Evolutionary conservation across 2,888 invertebrate genomes (phyloP).

Genomic region (Eumerus sabulonum): DNA sequence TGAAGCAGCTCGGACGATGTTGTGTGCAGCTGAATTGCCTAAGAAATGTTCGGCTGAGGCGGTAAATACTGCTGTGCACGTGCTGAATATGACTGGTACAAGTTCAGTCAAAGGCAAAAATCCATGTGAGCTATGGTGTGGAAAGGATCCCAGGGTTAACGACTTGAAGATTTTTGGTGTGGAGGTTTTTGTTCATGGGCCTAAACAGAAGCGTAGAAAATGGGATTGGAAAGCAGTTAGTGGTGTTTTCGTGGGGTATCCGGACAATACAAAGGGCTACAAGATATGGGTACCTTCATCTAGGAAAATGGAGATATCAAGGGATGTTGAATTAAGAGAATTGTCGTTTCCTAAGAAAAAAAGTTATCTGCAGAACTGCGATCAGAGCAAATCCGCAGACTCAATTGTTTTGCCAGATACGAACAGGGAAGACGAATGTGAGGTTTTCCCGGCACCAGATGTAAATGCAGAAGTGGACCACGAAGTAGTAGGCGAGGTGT

Average conservation of each 20-base stretch:
- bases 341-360: not conserved
- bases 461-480: not conserved
- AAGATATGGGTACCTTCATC: constrained; percentile 8
- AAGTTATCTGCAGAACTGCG: not conserved
- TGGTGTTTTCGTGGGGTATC: constrained; percentile 18
- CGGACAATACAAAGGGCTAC: constrained; percentile 26
- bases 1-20: constrained; percentile 18
- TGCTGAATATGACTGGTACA: constrained; percentile 18
- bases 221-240: constrained; percentile 15
- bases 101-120: constrained; percentile 6
- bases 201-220: constrained; percentile 28
- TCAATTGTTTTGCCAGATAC: no score
- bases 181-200: constrained; percentile 27
- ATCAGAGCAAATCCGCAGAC: no score
- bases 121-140: constrained; percentile 22
- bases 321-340: no score
- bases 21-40: not conserved
- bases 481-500: not conserved
- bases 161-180: constrained; percentile 18
- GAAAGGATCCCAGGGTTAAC: constrained; percentile 5
- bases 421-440: no score
- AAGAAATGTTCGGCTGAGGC: constrained; percentile 18
- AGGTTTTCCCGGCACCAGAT: no score
- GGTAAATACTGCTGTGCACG: constrained; percentile 16
- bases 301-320: no score